Evolutionary conservation across 2,888 invertebrate species (phyloP), one percentile per base, ranked within the genome.

Genomic region (Lymantria monacha): DNA sequence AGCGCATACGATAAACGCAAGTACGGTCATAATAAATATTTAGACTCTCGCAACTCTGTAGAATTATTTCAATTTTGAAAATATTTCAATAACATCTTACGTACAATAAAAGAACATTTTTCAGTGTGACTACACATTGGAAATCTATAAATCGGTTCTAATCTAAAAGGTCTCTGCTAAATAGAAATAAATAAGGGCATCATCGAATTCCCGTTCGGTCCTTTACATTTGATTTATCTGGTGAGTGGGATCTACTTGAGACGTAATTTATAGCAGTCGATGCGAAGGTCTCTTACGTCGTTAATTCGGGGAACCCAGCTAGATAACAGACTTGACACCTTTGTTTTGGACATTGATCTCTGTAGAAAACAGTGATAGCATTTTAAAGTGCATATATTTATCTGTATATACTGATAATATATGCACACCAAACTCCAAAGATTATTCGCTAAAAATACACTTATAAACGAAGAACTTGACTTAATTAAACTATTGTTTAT

Each of bases 221-320:
- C 76, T 76, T 62, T 75, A 79, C 83, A 76, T 86, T 85, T 87
- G 87, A 87, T 86, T 85, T 87, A 87, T 87, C 83, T 78, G 76
- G 63, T 70, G 74, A 81, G 72, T 72, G 75, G 84, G 83, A 83
- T 87, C 83, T 82, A 76, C 74, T 76, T 74, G 69, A 76, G 74
- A 67, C 61, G 80, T 85, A 83, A 87, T 87, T 85, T 87, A 87
- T 86, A 70, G 81, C 75, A 61, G 61, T 63, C 66, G 67, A 70
- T 73, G 67, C 59, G 66, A 66, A 74, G 73, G 76, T 76, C 75
- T 73, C 68, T 66, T 67, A 55, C 67, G 74, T 78, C 82, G 79
- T 85, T 84, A 80, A 83, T 84, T 84, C 78, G 76, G 72, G 71
- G 61, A 73, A 73, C 75, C 66, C 57, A 62, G 67, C 72, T 72